Evolutionary conservation across 2,797 vertebrate genomes (phyloP).

Genomic region (Kryptopterus vitreolus): DNA sequence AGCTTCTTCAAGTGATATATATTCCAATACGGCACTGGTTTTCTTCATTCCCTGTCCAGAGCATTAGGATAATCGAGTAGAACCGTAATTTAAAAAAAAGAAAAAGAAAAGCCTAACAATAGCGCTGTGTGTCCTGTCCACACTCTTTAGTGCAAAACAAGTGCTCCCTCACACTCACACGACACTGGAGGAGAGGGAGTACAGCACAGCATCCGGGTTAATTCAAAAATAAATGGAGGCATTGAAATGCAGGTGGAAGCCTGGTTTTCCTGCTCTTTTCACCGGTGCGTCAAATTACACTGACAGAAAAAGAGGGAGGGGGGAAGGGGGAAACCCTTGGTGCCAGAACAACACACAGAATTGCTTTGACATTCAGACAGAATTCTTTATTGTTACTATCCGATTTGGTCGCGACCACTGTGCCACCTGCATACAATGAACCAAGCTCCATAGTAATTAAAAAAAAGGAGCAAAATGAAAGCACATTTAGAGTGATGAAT

Average conservation of each 20-base stretch:
- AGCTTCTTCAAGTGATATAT: conserved; percentile 26
- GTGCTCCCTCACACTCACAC: conserved; percentile 10
- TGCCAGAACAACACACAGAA: conserved; percentile 35
- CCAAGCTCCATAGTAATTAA: conserved; percentile 18
- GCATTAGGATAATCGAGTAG: conserved; percentile 36
- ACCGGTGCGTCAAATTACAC: conserved; percentile 52
- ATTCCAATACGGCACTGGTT: conserved; percentile 32
- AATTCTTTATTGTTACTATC: not conserved
- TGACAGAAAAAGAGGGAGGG: not conserved
- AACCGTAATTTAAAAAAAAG: too few relatives aligned
- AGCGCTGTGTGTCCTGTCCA: conserved; percentile 20
- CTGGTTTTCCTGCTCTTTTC: conserved; percentile 37
- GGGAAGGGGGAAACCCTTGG: conserved; percentile 9
- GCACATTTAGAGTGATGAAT: conserved; percentile 16
- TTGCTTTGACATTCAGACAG: conserved; percentile 43
- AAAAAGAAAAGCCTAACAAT: conserved; percentile 29
- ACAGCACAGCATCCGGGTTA: conserved; percentile 7
- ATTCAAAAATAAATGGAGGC: conserved; percentile 34
- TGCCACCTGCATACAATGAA: conserved; percentile 26
- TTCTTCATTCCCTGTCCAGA: conserved; percentile 9
- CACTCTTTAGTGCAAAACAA: conserved; percentile 23
- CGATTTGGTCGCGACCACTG: conserved; percentile 23
- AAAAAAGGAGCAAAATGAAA: conserved; percentile 20
- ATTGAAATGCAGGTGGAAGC: conserved; percentile 52
- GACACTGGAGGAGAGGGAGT: not conserved